These are phyloP conservation scores for Nothobranchius kuhntae DNA, from an alignment of 2,113 vertebrate species.

Conservation along the genomic window DNA sequence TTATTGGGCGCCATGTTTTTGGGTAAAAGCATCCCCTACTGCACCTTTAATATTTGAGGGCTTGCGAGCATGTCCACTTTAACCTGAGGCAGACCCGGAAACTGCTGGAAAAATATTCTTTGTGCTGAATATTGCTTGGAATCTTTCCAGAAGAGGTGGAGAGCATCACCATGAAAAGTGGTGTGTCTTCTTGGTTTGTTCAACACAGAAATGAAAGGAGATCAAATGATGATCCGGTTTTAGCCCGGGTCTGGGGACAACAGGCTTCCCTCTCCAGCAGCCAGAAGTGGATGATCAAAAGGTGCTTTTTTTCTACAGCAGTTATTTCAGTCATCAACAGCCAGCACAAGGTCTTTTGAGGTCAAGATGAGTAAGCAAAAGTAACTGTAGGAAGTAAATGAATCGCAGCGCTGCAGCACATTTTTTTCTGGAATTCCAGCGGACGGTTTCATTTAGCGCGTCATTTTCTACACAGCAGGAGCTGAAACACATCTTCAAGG, in stretches of 20 bases:
- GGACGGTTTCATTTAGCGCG: neutral
- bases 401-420: neutral
- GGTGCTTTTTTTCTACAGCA: constrained; percentile 19
- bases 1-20: too few species aligned
- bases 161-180: too few species aligned
- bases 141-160: too few species aligned
- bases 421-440: neutral
- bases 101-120: too few species aligned
- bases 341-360: constrained; percentile 10
- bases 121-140: too few species aligned
- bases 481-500: neutral
- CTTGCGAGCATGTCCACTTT: too few species aligned
- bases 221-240: neutral
- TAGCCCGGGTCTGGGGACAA: neutral
- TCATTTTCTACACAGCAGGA: neutral
- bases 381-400: neutral
- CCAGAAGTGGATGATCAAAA: constrained; percentile 37
- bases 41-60: too few species aligned
- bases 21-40: too few species aligned
- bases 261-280: constrained; percentile 1
- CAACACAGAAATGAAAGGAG: neutral
- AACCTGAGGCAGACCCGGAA: too few species aligned
- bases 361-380: neutral
- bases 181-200: too few species aligned
- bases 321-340: constrained; percentile 23